Percentiles rank a stretch among this genome's conserved stretches.
Conservation (phyloP, 2,113 vertebrate genomes). For the Eleginops maclovinus region DNA sequence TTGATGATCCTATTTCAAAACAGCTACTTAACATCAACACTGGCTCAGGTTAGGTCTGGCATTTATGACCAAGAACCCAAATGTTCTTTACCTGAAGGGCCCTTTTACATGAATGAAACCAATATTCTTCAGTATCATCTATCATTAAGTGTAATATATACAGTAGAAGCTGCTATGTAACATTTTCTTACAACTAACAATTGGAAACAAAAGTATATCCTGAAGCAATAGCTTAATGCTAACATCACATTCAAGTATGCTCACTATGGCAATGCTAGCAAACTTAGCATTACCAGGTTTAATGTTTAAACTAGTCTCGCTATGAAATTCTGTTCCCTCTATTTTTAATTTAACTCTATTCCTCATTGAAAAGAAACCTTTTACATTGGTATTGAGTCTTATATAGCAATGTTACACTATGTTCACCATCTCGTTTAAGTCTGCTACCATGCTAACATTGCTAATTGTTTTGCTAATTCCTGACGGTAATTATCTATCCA, state of each 20-base stretch:
- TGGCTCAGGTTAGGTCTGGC: background rate
- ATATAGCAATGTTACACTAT: no score
- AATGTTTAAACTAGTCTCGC: no score
- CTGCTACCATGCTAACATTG: background rate
- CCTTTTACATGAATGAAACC: background rate
- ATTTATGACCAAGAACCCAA: background rate
- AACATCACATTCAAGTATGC: background rate
- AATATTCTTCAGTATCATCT: background rate
- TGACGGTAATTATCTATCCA: background rate
- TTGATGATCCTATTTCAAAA: background rate
- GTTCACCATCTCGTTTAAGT: background rate
- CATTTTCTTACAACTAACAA: background rate
- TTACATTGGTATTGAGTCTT: no score
- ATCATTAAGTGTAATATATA: background rate
- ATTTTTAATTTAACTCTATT: no score
- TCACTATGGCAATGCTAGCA: background rate
- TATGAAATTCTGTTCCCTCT: no score
- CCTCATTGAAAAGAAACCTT: no score
- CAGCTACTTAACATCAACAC: background rate
- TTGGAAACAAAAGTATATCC: background rate
- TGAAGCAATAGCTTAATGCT: background rate
- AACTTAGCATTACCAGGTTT: background rate
- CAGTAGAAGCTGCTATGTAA: no score
- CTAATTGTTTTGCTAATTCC: no score
- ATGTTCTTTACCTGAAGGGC: background rate